A percentile compares a stretch with the other conserved stretches of the same genome.
Evolutionary conservation across 2,797 vertebrate genomes (phyloP).

Genomic region (Scyliorhinus canicula): DNA sequence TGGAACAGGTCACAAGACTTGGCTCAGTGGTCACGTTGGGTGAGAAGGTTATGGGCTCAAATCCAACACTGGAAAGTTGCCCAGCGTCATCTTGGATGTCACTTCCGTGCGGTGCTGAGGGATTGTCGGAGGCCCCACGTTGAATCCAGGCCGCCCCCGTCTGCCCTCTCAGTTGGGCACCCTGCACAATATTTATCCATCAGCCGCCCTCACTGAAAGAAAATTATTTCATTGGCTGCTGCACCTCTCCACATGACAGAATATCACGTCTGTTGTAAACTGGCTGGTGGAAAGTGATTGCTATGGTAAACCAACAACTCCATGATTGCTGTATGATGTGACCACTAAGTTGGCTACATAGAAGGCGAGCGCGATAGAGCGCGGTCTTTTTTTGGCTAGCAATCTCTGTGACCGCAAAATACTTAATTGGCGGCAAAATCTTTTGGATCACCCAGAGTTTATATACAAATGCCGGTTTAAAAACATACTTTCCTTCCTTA

Average conservation of each 20-base stretch:
- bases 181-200: neutral
- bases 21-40: too few relatives aligned
- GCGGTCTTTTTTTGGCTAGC: neutral
- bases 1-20: too few relatives aligned
- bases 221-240: neutral
- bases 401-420: neutral
- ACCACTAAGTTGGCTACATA: neutral
- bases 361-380: neutral
- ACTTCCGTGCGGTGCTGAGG: too few relatives aligned
- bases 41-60: too few relatives aligned
- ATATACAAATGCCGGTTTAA: neutral
- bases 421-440: neutral
- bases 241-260: too few relatives aligned
- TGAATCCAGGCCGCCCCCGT: neutral
- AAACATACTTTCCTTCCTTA: neutral
- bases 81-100: too few relatives aligned
- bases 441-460: neutral
- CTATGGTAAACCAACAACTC: neutral
- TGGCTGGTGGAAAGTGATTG: neutral
- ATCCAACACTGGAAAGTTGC: too few relatives aligned
- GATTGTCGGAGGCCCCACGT: neutral
- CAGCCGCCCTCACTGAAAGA: neutral
- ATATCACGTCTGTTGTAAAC: neutral
- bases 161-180: neutral
- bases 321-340: neutral